Base-by-base conservation (phyloP, 1,140 invertebrate genomes). In the Agrypnia vestita region DNA sequence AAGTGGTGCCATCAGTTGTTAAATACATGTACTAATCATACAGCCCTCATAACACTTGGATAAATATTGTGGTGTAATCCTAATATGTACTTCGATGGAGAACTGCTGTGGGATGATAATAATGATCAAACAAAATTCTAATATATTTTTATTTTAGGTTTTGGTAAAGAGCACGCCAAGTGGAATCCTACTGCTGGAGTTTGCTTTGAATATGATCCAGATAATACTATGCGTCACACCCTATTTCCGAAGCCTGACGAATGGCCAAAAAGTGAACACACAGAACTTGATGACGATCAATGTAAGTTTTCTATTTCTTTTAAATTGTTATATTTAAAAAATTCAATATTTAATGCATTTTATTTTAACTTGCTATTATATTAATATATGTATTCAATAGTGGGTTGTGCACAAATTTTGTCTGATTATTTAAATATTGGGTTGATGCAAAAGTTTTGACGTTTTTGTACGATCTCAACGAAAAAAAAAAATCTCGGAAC, bases 121-220 rank as follows among this genome's bases (percentile, higher is more conserved):
- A 3, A 67, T 11, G n/a, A n/a, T n/a, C n/a, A n/a, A n/a, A 25
- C 62, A 21, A n/a, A 35, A 11, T 0, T 67, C 0, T 25, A 25
- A 11, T 25, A n/a, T 19, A 35, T 43, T 35, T 82, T 55, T 25
- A 69, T 72, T 75, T 77, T 35, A 86, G 95, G 98, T 43, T 99
- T 99, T 91, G 98, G 97, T 1, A 99, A 99, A 87, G 99, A 99
- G 87, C 99, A 99, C 91, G 98, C 99, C 0, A 99, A 99, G 89
- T 99, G 98, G 98, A 99, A 99, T 90, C 98, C 98, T 12, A 99
- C 98, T 0, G 96, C 96, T 82, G 97, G 97, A 77, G 98, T 99
- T 12, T 95, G 95, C 51, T 99, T 99, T 90, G 98, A 99, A 89
- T 99, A 99, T 92, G 99, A 99, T 90, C 99, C 99, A 4, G 99